Conservation (phyloP, 2,888 invertebrate species). For the Dichetophora obliterata region DNA sequence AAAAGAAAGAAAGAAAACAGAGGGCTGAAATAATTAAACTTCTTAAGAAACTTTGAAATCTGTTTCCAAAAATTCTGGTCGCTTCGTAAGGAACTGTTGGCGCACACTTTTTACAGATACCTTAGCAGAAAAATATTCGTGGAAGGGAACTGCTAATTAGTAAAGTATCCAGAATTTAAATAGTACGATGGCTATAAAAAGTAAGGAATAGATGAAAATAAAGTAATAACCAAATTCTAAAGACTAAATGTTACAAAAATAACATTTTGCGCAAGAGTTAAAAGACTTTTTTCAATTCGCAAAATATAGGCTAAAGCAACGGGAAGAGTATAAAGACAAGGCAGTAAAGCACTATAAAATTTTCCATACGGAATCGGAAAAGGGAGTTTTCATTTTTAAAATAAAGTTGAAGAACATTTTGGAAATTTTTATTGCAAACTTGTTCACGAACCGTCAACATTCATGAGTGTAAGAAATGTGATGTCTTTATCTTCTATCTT, state of each 20-base stretch:
- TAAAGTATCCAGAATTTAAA: conserved; percentile 24
- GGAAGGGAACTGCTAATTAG: conserved; percentile 37
- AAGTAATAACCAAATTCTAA: conserved; percentile 5
- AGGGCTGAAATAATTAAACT: too few species aligned
- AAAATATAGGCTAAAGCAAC: conserved; percentile 18
- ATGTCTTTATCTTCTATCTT: too few species aligned
- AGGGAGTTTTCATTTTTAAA: too few species aligned
- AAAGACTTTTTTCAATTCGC: conserved; percentile 37
- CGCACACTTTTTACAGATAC: conserved; percentile 11
- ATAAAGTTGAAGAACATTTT: too few species aligned
- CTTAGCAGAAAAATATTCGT: conserved; percentile 35
- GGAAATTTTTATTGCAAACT: too few species aligned
- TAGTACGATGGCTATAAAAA: conserved; percentile 4
- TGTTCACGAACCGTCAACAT: too few species aligned
- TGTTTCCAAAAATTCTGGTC: conserved; percentile 18
- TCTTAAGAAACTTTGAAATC: conserved; percentile 1
- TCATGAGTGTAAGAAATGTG: too few species aligned
- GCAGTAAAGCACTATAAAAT: too few species aligned
- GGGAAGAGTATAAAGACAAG: conserved; percentile 17
- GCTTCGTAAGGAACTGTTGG: conserved; percentile 21
- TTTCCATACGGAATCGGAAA: too few species aligned
- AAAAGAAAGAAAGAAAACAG: too few species aligned
- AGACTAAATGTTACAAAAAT: not conserved
- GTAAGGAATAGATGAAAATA: conserved; percentile 6
- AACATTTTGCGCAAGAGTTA: not conserved